Percentiles rank a stretch among this genome's conserved stretches.
These are phyloP conservation scores for Synanthedon vespiformis DNA, from an alignment of 2,888 invertebrate genomes.

Conservation along the genomic window DNA sequence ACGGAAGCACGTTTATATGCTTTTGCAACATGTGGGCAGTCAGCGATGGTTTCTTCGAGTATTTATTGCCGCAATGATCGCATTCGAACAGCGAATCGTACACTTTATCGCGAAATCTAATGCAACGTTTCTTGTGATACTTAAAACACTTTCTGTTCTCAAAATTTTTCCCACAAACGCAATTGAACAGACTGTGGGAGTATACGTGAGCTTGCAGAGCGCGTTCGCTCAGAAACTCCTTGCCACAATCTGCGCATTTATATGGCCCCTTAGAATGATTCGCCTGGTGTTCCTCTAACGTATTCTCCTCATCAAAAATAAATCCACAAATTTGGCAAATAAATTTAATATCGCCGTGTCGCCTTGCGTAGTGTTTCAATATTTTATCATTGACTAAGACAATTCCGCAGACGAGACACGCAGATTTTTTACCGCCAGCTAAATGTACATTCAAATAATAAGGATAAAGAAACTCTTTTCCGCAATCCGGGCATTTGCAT, in stretches of 20 bases:
- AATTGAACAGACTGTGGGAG: constrained; percentile 39
- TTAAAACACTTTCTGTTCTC: constrained; percentile 43
- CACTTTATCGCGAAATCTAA: background rate
- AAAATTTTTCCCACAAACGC: constrained; percentile 35
- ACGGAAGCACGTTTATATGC: constrained; percentile 44
- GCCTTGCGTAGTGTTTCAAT: constrained; percentile 23
- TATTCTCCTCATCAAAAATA: constrained; percentile 19
- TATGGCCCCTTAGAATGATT: constrained; percentile 18
- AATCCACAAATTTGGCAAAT: constrained; percentile 31
- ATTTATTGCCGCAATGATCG: constrained; percentile 38
- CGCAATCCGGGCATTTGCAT: constrained; percentile 33
- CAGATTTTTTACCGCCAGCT: constrained; percentile 26
- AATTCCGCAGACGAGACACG: constrained; percentile 29
- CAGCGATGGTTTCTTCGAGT: constrained; percentile 45
- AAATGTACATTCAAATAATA: constrained; percentile 36
- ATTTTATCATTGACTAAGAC: constrained; percentile 27
- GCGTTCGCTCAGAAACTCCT: constrained; percentile 30
- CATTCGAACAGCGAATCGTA: constrained; percentile 24
- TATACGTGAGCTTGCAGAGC: constrained; percentile 38
- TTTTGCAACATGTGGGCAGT: constrained; percentile 50
- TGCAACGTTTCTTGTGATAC: constrained; percentile 21
- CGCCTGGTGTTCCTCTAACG: constrained; percentile 18
- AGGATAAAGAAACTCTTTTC: constrained; percentile 23
- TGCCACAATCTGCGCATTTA: constrained; percentile 33
- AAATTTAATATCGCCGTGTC: constrained; percentile 18